Base-by-base conservation (phyloP, 1,140 invertebrate genomes). In the Coptotermes formosanus region DNA sequence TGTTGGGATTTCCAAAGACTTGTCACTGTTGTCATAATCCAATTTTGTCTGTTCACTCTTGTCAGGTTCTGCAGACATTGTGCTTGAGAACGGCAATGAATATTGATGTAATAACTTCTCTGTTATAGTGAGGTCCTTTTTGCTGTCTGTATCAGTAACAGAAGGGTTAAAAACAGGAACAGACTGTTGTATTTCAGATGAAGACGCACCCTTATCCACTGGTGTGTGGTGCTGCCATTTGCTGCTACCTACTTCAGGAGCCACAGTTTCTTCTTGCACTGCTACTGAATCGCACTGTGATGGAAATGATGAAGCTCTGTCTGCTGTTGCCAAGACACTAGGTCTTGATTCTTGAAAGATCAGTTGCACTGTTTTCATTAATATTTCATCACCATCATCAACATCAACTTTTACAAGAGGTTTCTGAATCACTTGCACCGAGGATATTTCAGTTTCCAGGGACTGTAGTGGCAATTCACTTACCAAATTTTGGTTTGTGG, bases 311-410 rank as follows among this genome's bases (percentile, higher is more conserved):
- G 38, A 38, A 38, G 38, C 59, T 85, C 75, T 85, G 14, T 85
- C 85, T 25, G 43, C 52, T 6, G 59, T 48, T 25, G 85, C 82
- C 16, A 86, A 25, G 45, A 86, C 85, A 82, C 85, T 86, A n/a
- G 85, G 85, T 32, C 85, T 44, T 82, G 85, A 44, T 44, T 86
- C 85, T 82, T 86, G 85, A 52, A 75, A 86, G n/a, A 82, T 86
- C 21, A 82, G 38, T 16, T 52, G 48, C 83, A 84, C 38, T 16
- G 83, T 84, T n/a, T 64, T 84, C 45, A 84, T 48, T 7, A 84
- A 25, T 84, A 84, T 64, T 32, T 84, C 83, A 59, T 84, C 83
- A 38, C 59, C 83, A 82, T 82, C 85, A 21, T 86, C 55, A 32
- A 38, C 48, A 9, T 85, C 55, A 55, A 19, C 52, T 45, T 48